phyloP scores from a whole-genome alignment of 2,888 invertebrate species.

The Cheilosia impressa region DNA sequence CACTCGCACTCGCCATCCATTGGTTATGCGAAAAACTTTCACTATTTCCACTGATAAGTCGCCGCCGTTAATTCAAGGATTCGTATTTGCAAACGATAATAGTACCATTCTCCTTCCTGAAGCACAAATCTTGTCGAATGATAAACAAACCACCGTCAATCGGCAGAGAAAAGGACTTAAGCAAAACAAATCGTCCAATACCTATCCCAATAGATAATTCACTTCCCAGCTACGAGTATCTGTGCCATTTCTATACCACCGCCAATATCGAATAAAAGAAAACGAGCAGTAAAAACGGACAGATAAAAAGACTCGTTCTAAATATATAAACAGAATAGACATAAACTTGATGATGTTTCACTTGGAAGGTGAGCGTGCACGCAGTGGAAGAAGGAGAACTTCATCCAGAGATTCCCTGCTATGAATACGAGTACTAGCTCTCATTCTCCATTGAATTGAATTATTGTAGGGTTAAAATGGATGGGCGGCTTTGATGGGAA shows the following conservation, averaged over 20 bases:
- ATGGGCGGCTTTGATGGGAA: not conserved
- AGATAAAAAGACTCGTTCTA: conserved; percentile 2
- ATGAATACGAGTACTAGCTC: not conserved
- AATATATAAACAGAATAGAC: conserved; percentile 23
- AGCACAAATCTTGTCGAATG: conserved; percentile 1
- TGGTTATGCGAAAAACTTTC: too few species aligned
- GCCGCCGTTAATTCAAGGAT: not conserved
- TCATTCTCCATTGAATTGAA: not conserved
- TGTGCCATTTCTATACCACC: conserved; percentile 8
- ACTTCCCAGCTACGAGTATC: not conserved
- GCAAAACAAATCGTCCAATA: not conserved
- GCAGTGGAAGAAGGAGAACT: not conserved
- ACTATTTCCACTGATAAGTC: not conserved
- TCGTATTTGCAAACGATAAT: not conserved
- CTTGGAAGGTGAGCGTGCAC: not conserved
- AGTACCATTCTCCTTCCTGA: not conserved
- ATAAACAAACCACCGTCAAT: not conserved
- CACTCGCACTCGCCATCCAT: too few species aligned
- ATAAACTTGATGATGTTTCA: conserved; percentile 24
- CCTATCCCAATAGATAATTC: conserved; percentile 3
- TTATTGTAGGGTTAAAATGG: not conserved
- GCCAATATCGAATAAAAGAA: not conserved
- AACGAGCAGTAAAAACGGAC: not conserved
- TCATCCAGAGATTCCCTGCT: conserved; percentile 6
- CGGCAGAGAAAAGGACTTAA: not conserved